Base-by-base conservation (phyloP, 2,888 invertebrate genomes). In the Alitta virens region DNA sequence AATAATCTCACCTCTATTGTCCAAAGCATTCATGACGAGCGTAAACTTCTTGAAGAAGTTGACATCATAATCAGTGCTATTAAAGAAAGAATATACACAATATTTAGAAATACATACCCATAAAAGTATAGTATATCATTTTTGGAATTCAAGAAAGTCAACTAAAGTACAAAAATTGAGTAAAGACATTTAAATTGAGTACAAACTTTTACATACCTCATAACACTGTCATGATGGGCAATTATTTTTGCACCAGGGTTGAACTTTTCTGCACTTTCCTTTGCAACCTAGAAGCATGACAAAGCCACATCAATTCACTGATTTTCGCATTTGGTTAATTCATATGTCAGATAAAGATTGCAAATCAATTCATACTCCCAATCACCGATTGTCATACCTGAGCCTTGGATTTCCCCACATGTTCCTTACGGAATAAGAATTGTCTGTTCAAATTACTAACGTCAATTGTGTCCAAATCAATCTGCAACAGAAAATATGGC, bases 401-500 rank as follows among this genome's bases (percentile, higher is more conserved):
- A 33, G 97, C 92, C 84, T 99, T 99, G 0, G 98, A 92, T 82
- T 94, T 94, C 1, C 97, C 97, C 65, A 99, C 97, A 86, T 99
- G 98, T 78, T 95, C 92, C 76, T 94, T 93, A 78, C 95, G 92
- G 78, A 99, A 99, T n/a, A 99, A 84, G 83, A 99, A 99, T 82
- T 99, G 99, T 43, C 99, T 88, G 83, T 99, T 99, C 70, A 99
- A 85, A 82, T 99, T 99, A 85, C 97, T 97, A 63, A 99, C 91
- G 85, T 99, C 99, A 80, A 99, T 99, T 0, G 98, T 99, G 81
- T 99, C 99, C 80, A 99, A 86, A 86, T 99, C 99, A 83, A 99
- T 94, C 97, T 98, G 84, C 71, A 88, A 88, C 67, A 68, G 63
- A 33, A 7, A 33, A 5, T 18, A 53, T 23, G 27, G n/a, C 12